Evolutionary conservation across 2,113 vertebrate species (phyloP).

Genomic region (Phylloscopus whistleri): DNA sequence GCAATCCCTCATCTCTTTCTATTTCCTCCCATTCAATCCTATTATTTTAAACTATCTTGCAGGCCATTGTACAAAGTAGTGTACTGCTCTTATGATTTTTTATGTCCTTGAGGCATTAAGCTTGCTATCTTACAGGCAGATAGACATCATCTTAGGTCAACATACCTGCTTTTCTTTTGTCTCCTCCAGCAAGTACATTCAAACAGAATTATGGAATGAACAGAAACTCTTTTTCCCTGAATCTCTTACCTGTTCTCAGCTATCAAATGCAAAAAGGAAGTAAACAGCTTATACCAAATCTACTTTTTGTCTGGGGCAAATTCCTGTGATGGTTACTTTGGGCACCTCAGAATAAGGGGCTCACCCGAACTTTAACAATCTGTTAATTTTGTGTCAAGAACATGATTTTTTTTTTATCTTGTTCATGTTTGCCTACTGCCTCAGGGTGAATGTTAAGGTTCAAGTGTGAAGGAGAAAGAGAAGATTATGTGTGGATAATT

Average conservation of each 20-base stretch:
- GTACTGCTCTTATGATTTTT: background rate
- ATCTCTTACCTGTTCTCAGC: background rate
- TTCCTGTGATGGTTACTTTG: background rate
- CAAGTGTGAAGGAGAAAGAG: background rate
- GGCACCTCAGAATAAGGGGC: background rate
- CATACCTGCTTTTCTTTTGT: background rate
- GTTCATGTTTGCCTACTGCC: background rate
- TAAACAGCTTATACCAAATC: background rate
- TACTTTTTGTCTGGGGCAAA: background rate
- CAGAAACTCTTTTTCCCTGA: background rate
- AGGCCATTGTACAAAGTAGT: background rate
- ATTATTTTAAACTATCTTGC: background rate
- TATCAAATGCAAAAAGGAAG: background rate
- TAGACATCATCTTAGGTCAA: background rate
- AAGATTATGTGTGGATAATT: background rate
- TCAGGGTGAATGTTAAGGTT: background rate
- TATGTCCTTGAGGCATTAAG: background rate
- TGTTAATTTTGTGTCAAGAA: background rate
- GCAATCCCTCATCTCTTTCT: background rate
- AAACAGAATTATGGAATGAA: background rate
- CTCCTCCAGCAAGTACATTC: background rate
- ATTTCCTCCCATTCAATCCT: background rate
- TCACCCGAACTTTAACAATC: background rate
- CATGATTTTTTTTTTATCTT: background rate
- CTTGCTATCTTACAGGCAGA: background rate